Evolutionary conservation across 1,140 invertebrate genomes (phyloP), one percentile per base, ranked within the genome.

Genomic region (Oedothorax gibbosus): DNA sequence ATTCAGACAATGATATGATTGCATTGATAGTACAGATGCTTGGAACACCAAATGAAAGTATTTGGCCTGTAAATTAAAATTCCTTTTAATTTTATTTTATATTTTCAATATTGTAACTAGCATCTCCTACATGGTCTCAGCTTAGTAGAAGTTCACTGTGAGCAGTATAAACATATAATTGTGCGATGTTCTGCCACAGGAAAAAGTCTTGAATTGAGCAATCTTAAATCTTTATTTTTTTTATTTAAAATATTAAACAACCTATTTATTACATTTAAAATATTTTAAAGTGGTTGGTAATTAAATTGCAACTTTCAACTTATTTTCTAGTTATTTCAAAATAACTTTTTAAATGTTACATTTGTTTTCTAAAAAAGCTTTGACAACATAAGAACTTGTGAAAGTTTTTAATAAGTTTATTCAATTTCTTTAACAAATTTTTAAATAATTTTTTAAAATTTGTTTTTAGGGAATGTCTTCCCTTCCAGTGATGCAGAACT

Each of bases 1-100:
- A 71, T 51, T 49, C 68, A 14, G 68, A 71, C 35, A 71, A 49
- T 71, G 68, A 71, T 50, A 51, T 71, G 68, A 71, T 71, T 0
- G 51, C 15, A 50, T 14, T 50, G 12, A 71, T 71, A 50, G 20
- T 71, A 14, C 35, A 71, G 15, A 14, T 9, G 49, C 12, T 71
- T 14, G 35, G 68, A 10, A 49, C 68, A 49, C 68, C 68, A 14
- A 71, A 9, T 71, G 68, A 71, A 71, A 51, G 2, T 49, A 9
- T 18, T 49, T 71, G 68, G 68, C 68, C 68, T 49, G 68, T 71
- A 71, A 49, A 50, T 35, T 12, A 4, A 18, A 15, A 15, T 62
- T 62, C 12, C 18, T 62, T 2, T 6, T 15, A 15, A 18, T 15
- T 62, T 15, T 15, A 18, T 62, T 15, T 62, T 62, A 62, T 2